Conservation (phyloP, 2,113 vertebrate species). For the Triplophysa tibetana region DNA sequence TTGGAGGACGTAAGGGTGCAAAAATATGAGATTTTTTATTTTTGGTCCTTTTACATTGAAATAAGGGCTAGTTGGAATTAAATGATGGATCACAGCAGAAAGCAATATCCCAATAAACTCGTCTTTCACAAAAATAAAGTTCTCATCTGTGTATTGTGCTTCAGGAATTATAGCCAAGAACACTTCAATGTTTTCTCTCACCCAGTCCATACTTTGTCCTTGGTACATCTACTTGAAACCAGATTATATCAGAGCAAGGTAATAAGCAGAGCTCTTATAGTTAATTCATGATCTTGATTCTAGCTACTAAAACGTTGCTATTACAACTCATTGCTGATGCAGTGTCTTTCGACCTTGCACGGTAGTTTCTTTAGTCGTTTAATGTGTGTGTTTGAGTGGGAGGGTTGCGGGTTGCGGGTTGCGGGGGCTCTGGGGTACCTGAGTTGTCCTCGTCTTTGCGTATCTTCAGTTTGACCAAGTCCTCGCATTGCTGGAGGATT, state of each 20-base stretch:
- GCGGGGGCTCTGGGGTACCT: conserved; percentile 71
- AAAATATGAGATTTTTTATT: too few species aligned
- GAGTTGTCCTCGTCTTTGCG: conserved; percentile 98
- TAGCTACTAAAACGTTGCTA: background rate
- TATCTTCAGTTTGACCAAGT: conserved; percentile 95
- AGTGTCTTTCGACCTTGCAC: background rate
- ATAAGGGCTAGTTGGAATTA: background rate
- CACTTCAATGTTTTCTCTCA: background rate
- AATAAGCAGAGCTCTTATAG: background rate
- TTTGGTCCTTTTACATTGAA: background rate
- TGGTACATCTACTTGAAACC: background rate
- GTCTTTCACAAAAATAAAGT: background rate
- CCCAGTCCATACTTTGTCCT: background rate
- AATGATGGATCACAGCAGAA: background rate
- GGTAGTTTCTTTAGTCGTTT: background rate
- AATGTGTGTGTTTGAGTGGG: conserved; percentile 10
- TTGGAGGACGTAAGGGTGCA: too few species aligned
- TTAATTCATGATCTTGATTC: conserved; percentile 18
- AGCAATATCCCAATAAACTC: background rate
- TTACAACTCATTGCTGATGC: background rate
- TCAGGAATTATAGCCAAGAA: background rate
- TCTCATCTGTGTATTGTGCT: background rate
- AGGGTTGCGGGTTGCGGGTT: conserved; percentile 9
- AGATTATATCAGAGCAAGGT: conserved; percentile 5
- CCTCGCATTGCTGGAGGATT: conserved; percentile 96